Base-by-base conservation (phyloP, 2,797 vertebrate genomes). In the Thalassophryne amazonica region DNA sequence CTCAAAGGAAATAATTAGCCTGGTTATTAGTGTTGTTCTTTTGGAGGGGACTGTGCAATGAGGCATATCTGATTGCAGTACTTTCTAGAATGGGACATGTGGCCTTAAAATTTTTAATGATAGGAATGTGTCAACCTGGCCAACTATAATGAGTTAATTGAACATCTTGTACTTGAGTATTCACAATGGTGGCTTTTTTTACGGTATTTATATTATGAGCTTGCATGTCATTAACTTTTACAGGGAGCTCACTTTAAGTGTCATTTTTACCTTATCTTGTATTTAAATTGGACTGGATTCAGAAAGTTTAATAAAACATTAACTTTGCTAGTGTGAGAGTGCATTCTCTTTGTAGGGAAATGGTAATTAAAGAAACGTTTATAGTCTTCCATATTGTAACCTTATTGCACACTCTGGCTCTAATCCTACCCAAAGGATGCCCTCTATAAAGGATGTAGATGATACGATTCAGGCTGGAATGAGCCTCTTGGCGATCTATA, bases 291-390 rank as follows among this genome's bases (percentile, higher is more conserved):
- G 28, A 52, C 16, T 12, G 4, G 6, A 25, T 43, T 58, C 15
- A 42, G 22, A 51, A 51, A 19, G 13, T 51, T 10, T 24, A 45
- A 54, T 23, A 9, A 11, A 53, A 34, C 13, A 33, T 50, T 1
- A 51, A 49, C 16, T 46, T 41, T 21, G 29, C 28, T 28, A 15
- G 15, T 7, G 1, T 40, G 22, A 60, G 13, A 33, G 60, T 3
- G 3, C 34, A 38, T 57, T 59, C 17, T 38, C 27, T 63, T 55
- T 37, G 63, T 34, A n/a, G 40, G 38, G 21, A 31, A 60, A 40
- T 58, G n/a, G 46, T 68, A 16, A 64, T 69, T 61, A 50, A 31
- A 49, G 40, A 27, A 30, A 33, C 54, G 23, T 74, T 76, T 70
- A 58, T 46, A 14, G 36, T 22, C 28, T 50, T 24, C 32, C 34